Conservation (phyloP, 2,888 invertebrate genomes). For the Hemaris fuciformis region DNA sequence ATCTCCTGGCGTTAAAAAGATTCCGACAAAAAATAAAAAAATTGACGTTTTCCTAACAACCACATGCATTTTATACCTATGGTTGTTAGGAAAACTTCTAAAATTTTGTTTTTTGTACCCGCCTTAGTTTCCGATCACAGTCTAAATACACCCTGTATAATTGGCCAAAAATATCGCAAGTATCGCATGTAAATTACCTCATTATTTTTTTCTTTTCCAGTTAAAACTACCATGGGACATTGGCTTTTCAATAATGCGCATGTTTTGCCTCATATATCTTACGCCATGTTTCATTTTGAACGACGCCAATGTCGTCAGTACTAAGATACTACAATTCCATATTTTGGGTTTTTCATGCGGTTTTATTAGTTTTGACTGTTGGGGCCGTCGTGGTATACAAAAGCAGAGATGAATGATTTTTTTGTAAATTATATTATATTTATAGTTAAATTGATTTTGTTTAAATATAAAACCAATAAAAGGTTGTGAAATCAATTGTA, state of each 20-base stretch:
- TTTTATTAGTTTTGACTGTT: conserved; percentile 48
- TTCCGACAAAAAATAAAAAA: no score
- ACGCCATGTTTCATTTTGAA: conserved; percentile 60
- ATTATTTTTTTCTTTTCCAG: conserved; percentile 58
- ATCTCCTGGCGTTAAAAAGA: no score
- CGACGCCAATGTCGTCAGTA: conserved; percentile 38
- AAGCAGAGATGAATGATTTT: conserved; percentile 24
- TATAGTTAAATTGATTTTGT: no score
- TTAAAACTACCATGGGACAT: conserved; percentile 80
- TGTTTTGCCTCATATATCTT: conserved; percentile 64
- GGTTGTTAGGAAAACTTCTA: no score
- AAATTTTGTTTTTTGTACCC: no score
- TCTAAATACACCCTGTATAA: no score
- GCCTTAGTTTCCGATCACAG: no score
- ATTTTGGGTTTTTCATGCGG: conserved; percentile 64
- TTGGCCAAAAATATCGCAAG: no score
- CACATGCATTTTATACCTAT: no score
- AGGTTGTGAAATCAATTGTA: neutral
- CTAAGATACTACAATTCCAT: conserved; percentile 68
- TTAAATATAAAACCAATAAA: neutral
- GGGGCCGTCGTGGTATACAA: conserved; percentile 45
- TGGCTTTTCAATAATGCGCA: conserved; percentile 69
- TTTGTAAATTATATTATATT: no score
- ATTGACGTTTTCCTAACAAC: no score
- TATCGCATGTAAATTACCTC: no score